phyloP scores from a whole-genome alignment of 1,140 invertebrate species.

The Neomicropteryx cornuta region DNA sequence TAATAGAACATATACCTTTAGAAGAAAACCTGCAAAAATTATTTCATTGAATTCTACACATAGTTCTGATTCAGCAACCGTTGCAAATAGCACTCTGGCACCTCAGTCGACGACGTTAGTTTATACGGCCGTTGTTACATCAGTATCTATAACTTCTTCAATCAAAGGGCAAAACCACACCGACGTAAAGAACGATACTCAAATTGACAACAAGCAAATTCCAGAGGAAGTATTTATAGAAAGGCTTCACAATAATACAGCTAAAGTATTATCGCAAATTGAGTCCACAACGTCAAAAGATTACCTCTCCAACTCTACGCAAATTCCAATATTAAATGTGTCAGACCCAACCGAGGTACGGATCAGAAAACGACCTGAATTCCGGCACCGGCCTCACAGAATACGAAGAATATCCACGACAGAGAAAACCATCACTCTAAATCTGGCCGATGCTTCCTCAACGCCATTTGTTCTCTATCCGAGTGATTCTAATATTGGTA shows the following conservation, averaged over 20 bases:
- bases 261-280: no score
- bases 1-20: slow-evolving; percentile 11
- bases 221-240: no score
- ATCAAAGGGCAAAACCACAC: slow-evolving; percentile 35
- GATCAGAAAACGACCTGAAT: slow-evolving; percentile 10
- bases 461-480: slow-evolving; percentile 9
- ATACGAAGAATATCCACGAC: slow-evolving; percentile 7
- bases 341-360: no score
- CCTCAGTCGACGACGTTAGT: slow-evolving; percentile 32
- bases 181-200: slow-evolving; percentile 16
- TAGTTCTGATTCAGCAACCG: no score
- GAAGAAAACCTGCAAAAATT: slow-evolving; percentile 12
- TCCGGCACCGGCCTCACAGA: slow-evolving; percentile 8
- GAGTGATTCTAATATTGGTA: no score
- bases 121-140: slow-evolving; percentile 39
- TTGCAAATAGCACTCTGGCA: no score
- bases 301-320: no score
- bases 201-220: no score
- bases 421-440: slow-evolving; percentile 2
- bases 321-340: no score
- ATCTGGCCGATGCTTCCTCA: slow-evolving; percentile 3
- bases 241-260: no score
- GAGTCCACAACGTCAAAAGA: no score
- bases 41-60: slow-evolving; percentile 6
- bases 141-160: slow-evolving; percentile 38